Percentiles rank a stretch among this genome's conserved stretches.
Evolutionary conservation across 2,113 vertebrate species (phyloP).

Genomic region (Athene noctua): DNA sequence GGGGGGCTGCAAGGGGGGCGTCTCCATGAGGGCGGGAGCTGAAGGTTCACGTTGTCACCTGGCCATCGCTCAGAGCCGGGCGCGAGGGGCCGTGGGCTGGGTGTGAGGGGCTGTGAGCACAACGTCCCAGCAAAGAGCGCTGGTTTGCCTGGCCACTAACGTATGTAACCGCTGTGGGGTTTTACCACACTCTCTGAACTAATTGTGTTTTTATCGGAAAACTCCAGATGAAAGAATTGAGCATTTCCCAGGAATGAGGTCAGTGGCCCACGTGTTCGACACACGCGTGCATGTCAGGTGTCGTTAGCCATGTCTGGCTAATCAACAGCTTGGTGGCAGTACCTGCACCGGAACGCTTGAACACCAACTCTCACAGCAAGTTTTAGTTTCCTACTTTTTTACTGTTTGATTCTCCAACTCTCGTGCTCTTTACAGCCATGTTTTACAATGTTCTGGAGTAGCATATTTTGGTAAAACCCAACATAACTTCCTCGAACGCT

Average conservation of each 20-base stretch:
- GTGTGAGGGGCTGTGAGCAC: too few relatives aligned
- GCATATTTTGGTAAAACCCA: neutral
- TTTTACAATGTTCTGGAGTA: neutral
- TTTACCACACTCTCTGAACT: neutral
- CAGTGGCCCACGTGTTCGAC: neutral
- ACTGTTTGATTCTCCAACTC: neutral
- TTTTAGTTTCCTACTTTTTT: neutral
- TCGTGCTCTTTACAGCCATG: neutral
- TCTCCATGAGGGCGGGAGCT: neutral
- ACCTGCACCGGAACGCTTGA: neutral
- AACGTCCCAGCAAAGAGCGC: too few relatives aligned
- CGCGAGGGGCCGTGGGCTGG: too few relatives aligned
- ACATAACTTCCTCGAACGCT: neutral
- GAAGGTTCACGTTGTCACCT: fast-evolving
- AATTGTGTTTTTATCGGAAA: neutral
- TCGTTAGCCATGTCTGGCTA: neutral
- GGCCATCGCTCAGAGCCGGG: too few relatives aligned
- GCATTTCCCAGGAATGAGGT: neutral
- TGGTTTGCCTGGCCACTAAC: neutral
- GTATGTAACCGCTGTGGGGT: neutral
- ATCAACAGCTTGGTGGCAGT: neutral
- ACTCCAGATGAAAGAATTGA: neutral
- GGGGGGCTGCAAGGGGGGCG: too few relatives aligned
- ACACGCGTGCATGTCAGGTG: too few relatives aligned
- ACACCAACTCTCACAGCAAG: neutral